Evolutionary conservation across 2,888 invertebrate genomes (phyloP).

Genomic region (Polymixis lichenea): DNA sequence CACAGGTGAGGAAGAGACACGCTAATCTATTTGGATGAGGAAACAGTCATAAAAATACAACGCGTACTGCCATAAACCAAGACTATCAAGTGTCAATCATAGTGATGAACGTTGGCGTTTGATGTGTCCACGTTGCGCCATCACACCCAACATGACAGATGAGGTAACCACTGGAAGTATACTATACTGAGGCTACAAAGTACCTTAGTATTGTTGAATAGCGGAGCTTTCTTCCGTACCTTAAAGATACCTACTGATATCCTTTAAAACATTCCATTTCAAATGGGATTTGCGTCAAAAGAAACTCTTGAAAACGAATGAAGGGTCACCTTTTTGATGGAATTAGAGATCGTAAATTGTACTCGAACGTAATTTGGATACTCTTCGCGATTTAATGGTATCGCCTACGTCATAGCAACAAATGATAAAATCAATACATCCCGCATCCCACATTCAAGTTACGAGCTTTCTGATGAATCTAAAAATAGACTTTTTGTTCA

Average conservation of each 20-base stretch:
- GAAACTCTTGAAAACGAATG: conserved; percentile 39
- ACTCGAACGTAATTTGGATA: conserved; percentile 36
- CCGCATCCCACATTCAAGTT: conserved; percentile 33
- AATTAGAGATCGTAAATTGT: conserved; percentile 41
- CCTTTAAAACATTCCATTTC: conserved; percentile 32
- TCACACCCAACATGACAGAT: conserved; percentile 28
- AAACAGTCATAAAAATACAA: conserved; percentile 55
- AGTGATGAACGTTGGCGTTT: conserved; percentile 56
- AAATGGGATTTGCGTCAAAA: conserved; percentile 34
- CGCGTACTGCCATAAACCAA: conserved; percentile 47
- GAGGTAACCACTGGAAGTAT: conserved; percentile 37
- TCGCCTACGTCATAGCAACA: conserved; percentile 41
- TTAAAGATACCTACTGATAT: conserved; percentile 33
- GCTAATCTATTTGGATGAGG: conserved; percentile 43
- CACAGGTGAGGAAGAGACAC: conserved; percentile 51
- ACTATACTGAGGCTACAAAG: not conserved
- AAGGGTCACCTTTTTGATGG: conserved; percentile 34
- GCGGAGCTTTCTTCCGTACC: conserved; percentile 18
- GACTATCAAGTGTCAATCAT: conserved; percentile 62
- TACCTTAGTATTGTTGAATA: conserved; percentile 4
- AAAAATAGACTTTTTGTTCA: conserved; percentile 38
- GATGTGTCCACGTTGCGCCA: conserved; percentile 58
- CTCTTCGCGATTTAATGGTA: conserved; percentile 33
- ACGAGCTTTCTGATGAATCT: conserved; percentile 23
- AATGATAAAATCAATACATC: conserved; percentile 49